These are phyloP conservation scores for Hoplodrina ambigua DNA, from an alignment of 2,888 invertebrate species.

Conservation along the genomic window DNA sequence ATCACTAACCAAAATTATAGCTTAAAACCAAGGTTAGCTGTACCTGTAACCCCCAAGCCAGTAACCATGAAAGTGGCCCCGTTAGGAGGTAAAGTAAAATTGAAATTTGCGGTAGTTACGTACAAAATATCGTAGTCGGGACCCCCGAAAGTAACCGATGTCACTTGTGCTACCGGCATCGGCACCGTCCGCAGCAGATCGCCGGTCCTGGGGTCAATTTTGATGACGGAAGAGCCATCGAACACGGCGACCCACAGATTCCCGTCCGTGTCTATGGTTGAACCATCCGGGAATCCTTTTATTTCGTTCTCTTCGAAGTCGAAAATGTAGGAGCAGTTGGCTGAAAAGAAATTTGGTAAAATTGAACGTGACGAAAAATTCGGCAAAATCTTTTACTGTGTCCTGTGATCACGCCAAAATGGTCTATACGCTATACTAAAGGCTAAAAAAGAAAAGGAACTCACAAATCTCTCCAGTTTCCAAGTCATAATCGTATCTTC, in stretches of 20 bases:
- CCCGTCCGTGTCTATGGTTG: conserved; percentile 94
- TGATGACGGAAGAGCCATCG: conserved; percentile 90
- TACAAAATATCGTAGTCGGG: conserved; percentile 92
- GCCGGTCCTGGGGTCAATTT: conserved; percentile 89
- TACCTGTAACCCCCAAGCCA: conserved; percentile 91
- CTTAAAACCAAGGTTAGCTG: conserved; percentile 76
- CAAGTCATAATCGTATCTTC: conserved; percentile 93
- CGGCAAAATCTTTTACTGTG: background rate
- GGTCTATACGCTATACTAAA: no score
- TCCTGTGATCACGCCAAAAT: no score
- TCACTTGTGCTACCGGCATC: conserved; percentile 91
- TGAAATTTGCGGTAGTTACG: conserved; percentile 90
- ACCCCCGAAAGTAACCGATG: conserved; percentile 94
- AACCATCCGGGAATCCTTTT: conserved; percentile 91
- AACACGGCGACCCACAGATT: conserved; percentile 94
- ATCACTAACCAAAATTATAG: conserved; percentile 51
- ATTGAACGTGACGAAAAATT: no score
- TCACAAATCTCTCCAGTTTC: conserved; percentile 92
- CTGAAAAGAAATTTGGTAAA: conserved; percentile 75
- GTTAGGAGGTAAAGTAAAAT: conserved; percentile 75
- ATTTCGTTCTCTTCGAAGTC: conserved; percentile 87
- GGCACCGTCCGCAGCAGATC: conserved; percentile 90
- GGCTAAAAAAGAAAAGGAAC: conserved; percentile 56
- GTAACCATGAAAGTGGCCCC: conserved; percentile 92
- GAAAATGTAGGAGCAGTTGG: conserved; percentile 91